Conservation (phyloP, 2,888 invertebrate genomes). For the Chrysopilus asiliformis region DNA sequence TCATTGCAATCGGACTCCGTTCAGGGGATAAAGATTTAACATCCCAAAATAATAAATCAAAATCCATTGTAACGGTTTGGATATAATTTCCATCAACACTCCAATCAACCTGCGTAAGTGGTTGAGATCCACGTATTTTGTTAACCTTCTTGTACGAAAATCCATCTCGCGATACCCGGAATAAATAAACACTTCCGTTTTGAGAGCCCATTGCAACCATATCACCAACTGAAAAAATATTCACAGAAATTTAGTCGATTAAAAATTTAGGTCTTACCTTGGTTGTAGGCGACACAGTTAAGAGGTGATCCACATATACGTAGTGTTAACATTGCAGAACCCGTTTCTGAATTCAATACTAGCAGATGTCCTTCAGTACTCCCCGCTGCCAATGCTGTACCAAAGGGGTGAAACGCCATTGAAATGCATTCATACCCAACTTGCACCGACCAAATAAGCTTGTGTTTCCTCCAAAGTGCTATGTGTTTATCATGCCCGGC, state of each 20-base stretch:
- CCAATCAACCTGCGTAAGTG: conserved; percentile 80
- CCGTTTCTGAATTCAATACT: conserved; percentile 74
- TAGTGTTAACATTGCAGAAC: conserved; percentile 70
- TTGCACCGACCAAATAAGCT: conserved; percentile 74
- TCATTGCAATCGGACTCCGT: conserved; percentile 79
- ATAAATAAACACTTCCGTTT: conserved; percentile 68
- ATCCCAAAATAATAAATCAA: conserved; percentile 82
- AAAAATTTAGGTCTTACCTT: conserved; percentile 43
- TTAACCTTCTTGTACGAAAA: conserved; percentile 82
- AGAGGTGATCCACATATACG: conserved; percentile 78
- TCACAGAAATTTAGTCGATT: not conserved
- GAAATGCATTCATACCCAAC: conserved; percentile 83
- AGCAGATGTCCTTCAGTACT: conserved; percentile 81
- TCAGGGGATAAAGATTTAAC: conserved; percentile 77
- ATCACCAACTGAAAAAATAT: conserved; percentile 56
- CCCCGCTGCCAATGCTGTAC: conserved; percentile 75
- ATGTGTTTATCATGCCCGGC: conserved; percentile 86
- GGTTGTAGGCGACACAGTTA: conserved; percentile 75
- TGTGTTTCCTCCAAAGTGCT: conserved; percentile 80
- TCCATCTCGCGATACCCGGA: conserved; percentile 75
- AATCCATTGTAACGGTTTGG: conserved; percentile 81
- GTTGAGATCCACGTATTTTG: conserved; percentile 74
- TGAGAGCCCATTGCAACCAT: conserved; percentile 80
- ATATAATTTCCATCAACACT: conserved; percentile 77
- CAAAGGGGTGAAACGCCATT: conserved; percentile 75